Conservation (phyloP, 2,797 vertebrate genomes). For the Pelochelys cantorii region DNA sequence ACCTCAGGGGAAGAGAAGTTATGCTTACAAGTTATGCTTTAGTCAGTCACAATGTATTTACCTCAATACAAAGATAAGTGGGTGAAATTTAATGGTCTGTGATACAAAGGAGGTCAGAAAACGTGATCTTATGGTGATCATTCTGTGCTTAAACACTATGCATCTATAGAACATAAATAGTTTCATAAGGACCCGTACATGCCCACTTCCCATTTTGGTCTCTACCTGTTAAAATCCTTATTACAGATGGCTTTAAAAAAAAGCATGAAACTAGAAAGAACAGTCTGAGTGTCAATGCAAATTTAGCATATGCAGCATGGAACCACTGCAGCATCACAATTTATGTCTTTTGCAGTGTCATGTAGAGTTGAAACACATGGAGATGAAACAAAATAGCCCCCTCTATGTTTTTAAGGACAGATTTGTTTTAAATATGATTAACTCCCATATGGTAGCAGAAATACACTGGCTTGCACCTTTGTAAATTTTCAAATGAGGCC, state of each 20-base stretch:
- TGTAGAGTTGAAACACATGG: not conserved
- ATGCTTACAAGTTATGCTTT: slow-evolving; percentile 11
- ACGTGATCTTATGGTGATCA: slow-evolving; percentile 43
- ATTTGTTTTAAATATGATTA: not conserved
- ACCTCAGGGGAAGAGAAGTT: not conserved
- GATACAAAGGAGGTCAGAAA: slow-evolving; percentile 19
- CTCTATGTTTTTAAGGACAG: not conserved
- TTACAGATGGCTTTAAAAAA: slow-evolving; percentile 33
- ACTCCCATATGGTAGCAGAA: not conserved
- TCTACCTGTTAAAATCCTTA: not conserved
- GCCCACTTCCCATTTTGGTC: slow-evolving; percentile 30
- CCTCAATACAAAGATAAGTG: not conserved
- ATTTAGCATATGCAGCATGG: not conserved
- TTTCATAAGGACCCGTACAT: not conserved
- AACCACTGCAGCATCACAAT: not conserved
- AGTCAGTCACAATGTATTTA: not conserved
- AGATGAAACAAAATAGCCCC: not conserved
- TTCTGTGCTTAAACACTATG: not conserved
- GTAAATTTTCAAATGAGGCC: not conserved
- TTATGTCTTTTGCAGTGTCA: slow-evolving; percentile 1
- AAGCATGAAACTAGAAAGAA: not conserved
- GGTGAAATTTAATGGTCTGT: slow-evolving; percentile 14
- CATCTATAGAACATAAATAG: slow-evolving; percentile 19
- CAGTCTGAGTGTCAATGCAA: not conserved
- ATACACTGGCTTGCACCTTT: not conserved